Evolutionary conservation across 1,140 invertebrate genomes (phyloP), one percentile per base, ranked within the genome.

Genomic region (Arion vulgaris): DNA sequence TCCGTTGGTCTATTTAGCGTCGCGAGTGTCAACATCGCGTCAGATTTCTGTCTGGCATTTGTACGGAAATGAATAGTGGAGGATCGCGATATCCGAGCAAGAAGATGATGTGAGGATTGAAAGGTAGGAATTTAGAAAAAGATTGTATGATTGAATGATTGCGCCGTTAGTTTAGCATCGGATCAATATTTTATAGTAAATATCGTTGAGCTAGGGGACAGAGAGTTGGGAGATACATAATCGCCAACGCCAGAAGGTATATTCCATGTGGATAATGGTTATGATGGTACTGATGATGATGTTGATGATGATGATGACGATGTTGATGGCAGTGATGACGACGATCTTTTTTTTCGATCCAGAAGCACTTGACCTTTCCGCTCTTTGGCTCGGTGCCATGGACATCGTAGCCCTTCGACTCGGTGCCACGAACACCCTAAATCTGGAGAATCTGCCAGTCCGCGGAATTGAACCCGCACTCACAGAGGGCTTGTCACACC

Each of bases 31-130:
- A 66, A 32, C 62, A 32, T 5, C 51, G 28, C 62, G 62, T 66
- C 62, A 66, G n/a, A 66, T 66, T 66, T 66, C 62, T 66, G 62
- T 66, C 62, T 34, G 28, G 17, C 62, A 66, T 66, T 66, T 66
- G 62, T 66, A 15, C 62, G 62, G 62, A 66, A 66, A 66, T 66
- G 62, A 66, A 66, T 66, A 32, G 62, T 32, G 62, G 62, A 15
- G 62, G 62, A 32, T 66, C 7, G 62, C 1, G 32, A 66, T 66
- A n/a, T 28, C 28, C 9, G 28, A 28, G n/a, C 62, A 32, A 28
- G 17, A 28, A 28, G 62, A 7, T 5, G 5, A 32, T 57, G 51
- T 9, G 51, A 45, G 41, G 15, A 11, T 19, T 57, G 2, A 15
- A 23, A 66, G n/a, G 62, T 34, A 1, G n/a, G 62, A 17, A 17